Conservation (phyloP, 2,797 vertebrate species). For the Tokudaia tokunoshimensis region DNA sequence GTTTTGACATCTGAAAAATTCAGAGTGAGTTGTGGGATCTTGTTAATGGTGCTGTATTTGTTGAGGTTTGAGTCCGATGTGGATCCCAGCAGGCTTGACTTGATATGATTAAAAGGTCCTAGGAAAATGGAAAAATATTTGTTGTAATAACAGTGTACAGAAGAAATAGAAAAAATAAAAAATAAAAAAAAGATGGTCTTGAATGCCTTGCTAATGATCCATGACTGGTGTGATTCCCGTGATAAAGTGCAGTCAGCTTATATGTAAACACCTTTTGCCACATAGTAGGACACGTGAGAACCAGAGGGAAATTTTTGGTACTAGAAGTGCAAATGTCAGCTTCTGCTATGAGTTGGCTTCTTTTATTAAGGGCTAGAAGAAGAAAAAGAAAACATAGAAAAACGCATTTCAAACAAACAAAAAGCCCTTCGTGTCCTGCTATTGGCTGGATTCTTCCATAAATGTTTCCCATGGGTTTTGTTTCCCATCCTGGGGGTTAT, state of each 20-base stretch:
- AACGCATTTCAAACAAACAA: neutral
- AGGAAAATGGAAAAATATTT: constrained; percentile 83
- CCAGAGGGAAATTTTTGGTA: neutral
- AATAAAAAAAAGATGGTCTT: constrained; percentile 33
- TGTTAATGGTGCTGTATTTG: constrained; percentile 99
- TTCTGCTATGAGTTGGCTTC: neutral
- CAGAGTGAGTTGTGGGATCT: constrained; percentile 98
- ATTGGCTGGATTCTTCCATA: constrained; percentile 18
- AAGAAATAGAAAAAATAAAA: constrained; percentile 64
- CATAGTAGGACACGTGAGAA: neutral
- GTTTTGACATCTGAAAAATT: constrained; percentile 97
- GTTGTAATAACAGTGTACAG: constrained; percentile 75
- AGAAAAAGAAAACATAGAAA: neutral
- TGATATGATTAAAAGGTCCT: constrained; percentile 98
- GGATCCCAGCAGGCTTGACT: constrained; percentile 97
- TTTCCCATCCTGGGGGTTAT: constrained; percentile 43
- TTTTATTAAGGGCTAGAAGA: constrained; percentile 40
- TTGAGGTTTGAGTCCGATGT: constrained; percentile 99
- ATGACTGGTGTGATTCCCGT: constrained; percentile 23
- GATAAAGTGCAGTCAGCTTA: constrained; percentile 33
- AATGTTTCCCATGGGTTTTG: neutral
- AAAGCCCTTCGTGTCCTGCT: neutral
- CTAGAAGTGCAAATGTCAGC: neutral
- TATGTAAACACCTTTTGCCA: neutral
- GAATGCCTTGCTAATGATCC: constrained; percentile 46